A percentile compares a stretch with the other conserved stretches of the same genome.
Conservation (phyloP, 2,888 invertebrate genomes). For the Lymantria monacha region DNA sequence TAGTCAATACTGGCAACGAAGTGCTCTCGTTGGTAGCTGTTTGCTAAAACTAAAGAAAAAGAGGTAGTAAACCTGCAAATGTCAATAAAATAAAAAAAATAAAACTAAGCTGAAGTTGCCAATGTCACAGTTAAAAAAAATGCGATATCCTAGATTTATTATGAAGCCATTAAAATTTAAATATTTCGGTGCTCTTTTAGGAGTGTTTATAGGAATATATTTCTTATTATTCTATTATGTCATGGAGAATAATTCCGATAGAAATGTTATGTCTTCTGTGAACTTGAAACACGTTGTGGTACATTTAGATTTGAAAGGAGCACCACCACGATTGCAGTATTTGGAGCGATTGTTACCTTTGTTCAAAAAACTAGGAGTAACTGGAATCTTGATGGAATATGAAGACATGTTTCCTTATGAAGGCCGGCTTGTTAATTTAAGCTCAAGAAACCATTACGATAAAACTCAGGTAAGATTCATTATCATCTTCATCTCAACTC, state of each 20-base stretch:
- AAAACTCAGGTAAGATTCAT: constrained; percentile 49
- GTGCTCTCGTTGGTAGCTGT: too few relatives aligned
- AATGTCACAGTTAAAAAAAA: background rate
- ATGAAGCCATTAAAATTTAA: background rate
- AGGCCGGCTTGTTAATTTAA: constrained; percentile 79
- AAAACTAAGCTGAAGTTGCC: background rate
- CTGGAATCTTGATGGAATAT: constrained; percentile 90
- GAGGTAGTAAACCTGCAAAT: too few relatives aligned
- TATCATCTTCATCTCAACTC: constrained; percentile 49
- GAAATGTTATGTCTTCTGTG: constrained; percentile 7
- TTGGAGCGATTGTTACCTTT: constrained; percentile 83
- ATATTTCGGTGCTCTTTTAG: background rate
- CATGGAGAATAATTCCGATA: background rate
- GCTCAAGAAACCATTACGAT: constrained; percentile 85
- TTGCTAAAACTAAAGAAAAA: too few relatives aligned
- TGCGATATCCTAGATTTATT: background rate
- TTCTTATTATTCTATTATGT: background rate
- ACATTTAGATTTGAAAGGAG: constrained; percentile 91
- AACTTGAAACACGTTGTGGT: constrained; percentile 83
- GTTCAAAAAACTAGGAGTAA: constrained; percentile 85
- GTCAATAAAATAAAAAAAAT: background rate
- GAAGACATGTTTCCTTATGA: constrained; percentile 94
- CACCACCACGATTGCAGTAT: constrained; percentile 87
- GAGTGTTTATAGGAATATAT: background rate
- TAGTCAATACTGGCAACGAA: too few relatives aligned